These are phyloP conservation scores for Rutpela maculata DNA, from an alignment of 2,888 invertebrate genomes.

Conservation along the genomic window DNA sequence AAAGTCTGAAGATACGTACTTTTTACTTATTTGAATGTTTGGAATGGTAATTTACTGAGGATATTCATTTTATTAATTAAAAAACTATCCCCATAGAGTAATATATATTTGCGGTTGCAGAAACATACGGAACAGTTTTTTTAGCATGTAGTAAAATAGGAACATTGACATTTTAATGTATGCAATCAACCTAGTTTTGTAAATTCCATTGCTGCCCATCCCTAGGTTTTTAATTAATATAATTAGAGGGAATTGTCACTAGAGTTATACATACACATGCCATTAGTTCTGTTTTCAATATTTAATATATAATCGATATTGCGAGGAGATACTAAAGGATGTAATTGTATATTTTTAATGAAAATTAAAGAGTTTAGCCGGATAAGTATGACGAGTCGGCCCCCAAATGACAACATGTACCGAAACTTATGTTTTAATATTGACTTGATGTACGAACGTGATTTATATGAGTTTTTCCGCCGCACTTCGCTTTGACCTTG, in stretches of 20 bases:
- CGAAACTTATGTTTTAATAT: no score
- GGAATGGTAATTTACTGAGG: background rate
- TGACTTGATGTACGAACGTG: no score
- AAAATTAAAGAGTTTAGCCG: no score
- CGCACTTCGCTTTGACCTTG: no score
- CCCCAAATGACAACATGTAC: no score
- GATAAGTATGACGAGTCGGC: no score
- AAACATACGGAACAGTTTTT: background rate
- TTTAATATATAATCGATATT: background rate
- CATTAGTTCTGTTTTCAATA: background rate
- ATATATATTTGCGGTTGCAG: slow-evolving; percentile 7
- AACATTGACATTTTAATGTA: slow-evolving; percentile 4
- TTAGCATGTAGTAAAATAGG: background rate
- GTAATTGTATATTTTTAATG: no score
- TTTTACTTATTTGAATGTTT: background rate
- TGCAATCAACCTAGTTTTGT: background rate
- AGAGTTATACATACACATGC: background rate
- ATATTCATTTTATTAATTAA: background rate
- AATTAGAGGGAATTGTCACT: background rate
- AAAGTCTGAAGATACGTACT: no score
- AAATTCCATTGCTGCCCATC: background rate
- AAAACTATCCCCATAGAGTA: background rate
- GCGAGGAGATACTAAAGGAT: background rate
- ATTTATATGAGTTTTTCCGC: no score
- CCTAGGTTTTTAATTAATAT: background rate